Percentiles rank a stretch among this genome's conserved stretches.
phyloP scores from a whole-genome alignment of 2,797 vertebrate genomes.

The Aselliscus stoliczkanus region DNA sequence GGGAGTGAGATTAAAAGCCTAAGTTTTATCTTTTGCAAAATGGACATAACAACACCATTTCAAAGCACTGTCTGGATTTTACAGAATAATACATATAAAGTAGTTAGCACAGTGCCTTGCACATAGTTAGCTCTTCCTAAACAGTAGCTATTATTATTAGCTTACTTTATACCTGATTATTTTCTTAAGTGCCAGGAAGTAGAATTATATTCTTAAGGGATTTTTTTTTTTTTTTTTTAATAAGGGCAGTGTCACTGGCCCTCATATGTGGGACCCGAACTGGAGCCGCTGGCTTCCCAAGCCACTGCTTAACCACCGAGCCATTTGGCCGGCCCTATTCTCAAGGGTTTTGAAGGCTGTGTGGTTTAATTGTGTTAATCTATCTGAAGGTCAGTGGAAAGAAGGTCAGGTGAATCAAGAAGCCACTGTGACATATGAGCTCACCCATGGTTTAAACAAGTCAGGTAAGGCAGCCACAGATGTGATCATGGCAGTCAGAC shows the following conservation, averaged over 20 bases:
- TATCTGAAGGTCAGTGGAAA: constrained; percentile 3
- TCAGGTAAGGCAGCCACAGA: not conserved
- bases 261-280: no score
- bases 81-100: not conserved
- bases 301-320: no score
- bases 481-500: not conserved
- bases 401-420: not conserved
- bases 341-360: not conserved
- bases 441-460: fast-evolving
- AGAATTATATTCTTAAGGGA: not conserved
- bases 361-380: not conserved
- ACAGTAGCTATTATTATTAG: not conserved
- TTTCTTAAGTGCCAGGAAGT: not conserved
- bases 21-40: not conserved
- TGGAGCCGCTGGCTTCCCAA: no score
- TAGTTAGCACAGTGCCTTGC: not conserved
- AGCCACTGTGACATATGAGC: not conserved
- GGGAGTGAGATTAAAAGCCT: not conserved
- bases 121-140: not conserved
- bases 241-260: no score
- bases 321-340: no score
- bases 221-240: no score
- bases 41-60: not conserved
- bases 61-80: not conserved
- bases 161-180: not conserved